These are phyloP conservation scores for Eira barbara DNA, from an alignment of 2,113 vertebrate species.

Conservation along the genomic window DNA sequence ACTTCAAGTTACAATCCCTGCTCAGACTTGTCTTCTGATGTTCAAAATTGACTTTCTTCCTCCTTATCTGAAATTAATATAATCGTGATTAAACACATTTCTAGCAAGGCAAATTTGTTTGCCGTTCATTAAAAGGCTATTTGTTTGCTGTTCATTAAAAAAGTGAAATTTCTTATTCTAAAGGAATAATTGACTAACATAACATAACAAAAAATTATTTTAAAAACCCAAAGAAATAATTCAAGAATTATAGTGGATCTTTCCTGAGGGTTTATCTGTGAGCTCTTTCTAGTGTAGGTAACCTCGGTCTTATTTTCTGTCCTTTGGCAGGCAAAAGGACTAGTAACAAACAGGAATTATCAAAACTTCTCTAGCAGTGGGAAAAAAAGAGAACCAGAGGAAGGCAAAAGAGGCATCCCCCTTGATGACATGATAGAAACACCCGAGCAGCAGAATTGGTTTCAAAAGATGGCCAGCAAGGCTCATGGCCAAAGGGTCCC, in stretches of 20 bases:
- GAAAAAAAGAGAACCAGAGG: neutral
- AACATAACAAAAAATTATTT: no score
- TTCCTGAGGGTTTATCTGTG: neutral
- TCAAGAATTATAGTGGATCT: neutral
- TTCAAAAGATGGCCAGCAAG: neutral
- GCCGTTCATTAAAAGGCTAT: neutral
- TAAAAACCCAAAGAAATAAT: neutral
- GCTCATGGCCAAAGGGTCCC: neutral
- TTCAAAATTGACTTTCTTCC: neutral
- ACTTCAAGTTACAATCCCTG: neutral
- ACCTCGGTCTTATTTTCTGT: neutral
- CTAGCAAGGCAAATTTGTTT: slow-evolving; percentile 8
- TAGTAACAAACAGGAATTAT: neutral
- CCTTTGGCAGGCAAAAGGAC: neutral
- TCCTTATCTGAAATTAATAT: neutral
- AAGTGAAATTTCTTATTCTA: neutral
- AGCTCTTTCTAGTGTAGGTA: neutral
- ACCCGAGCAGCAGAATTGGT: neutral
- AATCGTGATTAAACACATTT: neutral
- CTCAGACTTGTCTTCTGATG: neutral
- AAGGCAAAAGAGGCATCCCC: neutral
- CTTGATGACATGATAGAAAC: neutral
- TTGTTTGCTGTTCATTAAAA: slow-evolving; percentile 3
- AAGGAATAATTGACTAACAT: neutral
- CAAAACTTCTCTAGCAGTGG: neutral